phyloP scores from a whole-genome alignment of 1,140 invertebrate species.

The Linepithema humile region DNA sequence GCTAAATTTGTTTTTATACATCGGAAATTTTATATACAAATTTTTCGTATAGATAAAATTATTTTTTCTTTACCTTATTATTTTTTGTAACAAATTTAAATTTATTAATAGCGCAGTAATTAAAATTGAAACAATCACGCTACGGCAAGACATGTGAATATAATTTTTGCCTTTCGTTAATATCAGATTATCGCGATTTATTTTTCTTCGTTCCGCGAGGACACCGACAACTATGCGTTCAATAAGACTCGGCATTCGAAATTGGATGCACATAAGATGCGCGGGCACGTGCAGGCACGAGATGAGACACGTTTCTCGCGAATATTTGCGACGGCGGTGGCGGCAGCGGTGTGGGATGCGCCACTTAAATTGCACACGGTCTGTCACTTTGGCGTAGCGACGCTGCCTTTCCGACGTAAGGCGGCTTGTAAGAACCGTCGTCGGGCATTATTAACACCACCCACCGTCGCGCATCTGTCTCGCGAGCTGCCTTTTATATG shows the following conservation, averaged over 20 bases:
- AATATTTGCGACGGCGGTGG: not conserved
- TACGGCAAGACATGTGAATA: not conserved
- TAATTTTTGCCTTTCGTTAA: not conserved
- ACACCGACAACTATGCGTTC: not conserved
- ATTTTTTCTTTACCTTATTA: not conserved
- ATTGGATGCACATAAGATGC: not conserved
- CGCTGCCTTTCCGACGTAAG: slow-evolving; percentile 23
- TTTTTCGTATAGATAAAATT: not conserved
- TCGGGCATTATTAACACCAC: slow-evolving; percentile 53
- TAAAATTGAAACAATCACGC: too few species aligned
- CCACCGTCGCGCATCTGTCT: slow-evolving; percentile 23
- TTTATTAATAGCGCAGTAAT: not conserved
- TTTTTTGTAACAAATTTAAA: not conserved
- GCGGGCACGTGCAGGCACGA: slow-evolving; percentile 1
- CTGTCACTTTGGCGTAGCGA: slow-evolving; percentile 36
- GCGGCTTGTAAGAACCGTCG: slow-evolving; percentile 39
- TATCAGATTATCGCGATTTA: not conserved
- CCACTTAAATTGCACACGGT: slow-evolving; percentile 32
- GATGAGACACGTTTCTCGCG: slow-evolving; percentile 7
- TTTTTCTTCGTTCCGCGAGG: not conserved
- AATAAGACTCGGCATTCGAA: not conserved
- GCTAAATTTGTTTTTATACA: not conserved
- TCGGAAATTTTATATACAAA: not conserved
- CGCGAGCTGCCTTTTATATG: slow-evolving; percentile 36
- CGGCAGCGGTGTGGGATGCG: not conserved